These are phyloP conservation scores for Machimus atricapillus DNA, from an alignment of 2,888 invertebrate species.

Conservation along the genomic window DNA sequence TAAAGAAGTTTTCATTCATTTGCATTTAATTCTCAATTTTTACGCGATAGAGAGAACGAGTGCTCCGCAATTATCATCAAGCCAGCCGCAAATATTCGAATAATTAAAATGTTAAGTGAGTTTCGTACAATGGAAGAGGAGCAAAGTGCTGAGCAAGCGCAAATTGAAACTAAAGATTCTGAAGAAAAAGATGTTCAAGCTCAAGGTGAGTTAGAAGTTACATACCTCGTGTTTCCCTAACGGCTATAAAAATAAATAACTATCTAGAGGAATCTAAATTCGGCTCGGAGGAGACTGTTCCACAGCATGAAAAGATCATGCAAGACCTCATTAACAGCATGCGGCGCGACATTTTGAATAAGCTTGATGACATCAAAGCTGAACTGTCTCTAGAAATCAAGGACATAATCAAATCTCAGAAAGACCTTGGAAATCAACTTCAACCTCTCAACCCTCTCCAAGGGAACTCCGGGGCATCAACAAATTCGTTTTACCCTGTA, in stretches of 20 bases:
- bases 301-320: background rate
- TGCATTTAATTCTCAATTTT: no score
- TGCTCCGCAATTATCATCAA: no score
- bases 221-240: background rate
- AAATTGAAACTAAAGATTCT: background rate
- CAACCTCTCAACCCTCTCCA: background rate
- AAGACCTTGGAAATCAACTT: background rate
- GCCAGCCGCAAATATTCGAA: background rate
- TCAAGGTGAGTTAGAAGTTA: background rate
- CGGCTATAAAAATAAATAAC: background rate
- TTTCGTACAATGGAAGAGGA: background rate
- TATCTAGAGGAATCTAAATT: background rate
- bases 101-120: background rate
- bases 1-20: no score
- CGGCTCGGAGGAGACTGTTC: background rate
- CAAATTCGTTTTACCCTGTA: background rate
- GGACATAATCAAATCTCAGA: background rate
- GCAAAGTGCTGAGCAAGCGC: background rate
- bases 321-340: background rate
- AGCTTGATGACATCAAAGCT: background rate
- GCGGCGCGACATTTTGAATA: background rate
- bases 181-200: background rate
- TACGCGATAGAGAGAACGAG: no score
- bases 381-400: background rate
- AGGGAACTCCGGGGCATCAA: background rate